Conservation (phyloP, 2,113 vertebrate genomes). For the Sinocyclocheilus rhinocerous region DNA sequence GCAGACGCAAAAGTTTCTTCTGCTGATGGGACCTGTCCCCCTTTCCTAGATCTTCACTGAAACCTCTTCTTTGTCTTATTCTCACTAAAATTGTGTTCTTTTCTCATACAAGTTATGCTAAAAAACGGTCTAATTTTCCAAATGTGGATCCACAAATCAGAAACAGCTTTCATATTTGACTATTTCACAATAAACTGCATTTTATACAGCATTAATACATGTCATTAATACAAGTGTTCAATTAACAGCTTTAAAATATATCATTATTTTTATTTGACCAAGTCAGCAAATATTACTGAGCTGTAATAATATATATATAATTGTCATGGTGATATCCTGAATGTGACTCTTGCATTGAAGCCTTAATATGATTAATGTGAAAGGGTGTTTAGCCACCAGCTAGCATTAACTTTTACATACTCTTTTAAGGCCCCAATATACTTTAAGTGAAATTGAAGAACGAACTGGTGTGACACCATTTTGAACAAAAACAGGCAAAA, state of each 20-base stretch:
- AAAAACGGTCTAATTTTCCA: not conserved
- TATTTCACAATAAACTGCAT: not conserved
- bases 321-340: no score
- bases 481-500: no score
- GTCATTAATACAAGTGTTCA: not conserved
- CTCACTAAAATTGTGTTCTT: not conserved
- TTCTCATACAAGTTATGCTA: not conserved
- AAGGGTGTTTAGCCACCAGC: no score
- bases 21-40: conserved; percentile 34
- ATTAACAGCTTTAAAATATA: not conserved
- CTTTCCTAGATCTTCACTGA: not conserved
- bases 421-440: no score
- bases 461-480: no score
- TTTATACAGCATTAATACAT: not conserved
- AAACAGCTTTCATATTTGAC: not conserved
- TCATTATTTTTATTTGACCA: no score
- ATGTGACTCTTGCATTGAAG: no score
- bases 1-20: conserved; percentile 44
- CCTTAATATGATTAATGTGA: no score
- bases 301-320: no score
- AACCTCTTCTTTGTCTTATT: not conserved
- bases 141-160: not conserved
- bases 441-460: no score
- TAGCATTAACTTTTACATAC: no score
- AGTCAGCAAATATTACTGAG: no score